Percentiles rank a stretch among this genome's conserved stretches.
These are phyloP conservation scores for Borostomias antarcticus DNA, from an alignment of 2,797 vertebrate genomes.

Conservation along the genomic window DNA sequence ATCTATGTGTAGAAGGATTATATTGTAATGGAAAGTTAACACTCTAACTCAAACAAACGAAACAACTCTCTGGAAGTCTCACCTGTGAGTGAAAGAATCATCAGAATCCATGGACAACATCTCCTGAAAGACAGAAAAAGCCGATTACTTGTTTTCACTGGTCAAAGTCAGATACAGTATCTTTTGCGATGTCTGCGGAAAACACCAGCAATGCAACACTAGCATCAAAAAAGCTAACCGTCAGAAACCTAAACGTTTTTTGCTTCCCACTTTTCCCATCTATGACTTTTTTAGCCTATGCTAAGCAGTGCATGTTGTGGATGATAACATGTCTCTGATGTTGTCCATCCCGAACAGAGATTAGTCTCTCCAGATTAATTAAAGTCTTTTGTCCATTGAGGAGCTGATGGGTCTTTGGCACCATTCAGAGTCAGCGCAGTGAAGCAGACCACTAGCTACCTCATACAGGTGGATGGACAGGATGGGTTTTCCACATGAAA, in stretches of 20 bases:
- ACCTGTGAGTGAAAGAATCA: conserved; percentile 61
- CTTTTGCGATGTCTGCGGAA: too few relatives aligned
- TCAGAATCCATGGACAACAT: conserved; percentile 52
- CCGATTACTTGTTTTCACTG: too few relatives aligned
- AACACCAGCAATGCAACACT: too few relatives aligned
- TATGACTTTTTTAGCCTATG: too few relatives aligned
- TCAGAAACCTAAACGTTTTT: too few relatives aligned
- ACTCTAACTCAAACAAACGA: too few relatives aligned
- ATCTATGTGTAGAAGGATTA: too few relatives aligned
- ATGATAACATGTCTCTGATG: conserved; percentile 7
- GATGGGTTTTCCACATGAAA: conserved; percentile 79
- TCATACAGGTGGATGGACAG: conserved; percentile 78
- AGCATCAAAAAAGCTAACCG: too few relatives aligned
- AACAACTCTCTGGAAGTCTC: conserved; percentile 34
- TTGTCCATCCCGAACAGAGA: conserved; percentile 31
- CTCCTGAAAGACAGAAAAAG: conserved; percentile 54
- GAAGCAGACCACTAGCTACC: conserved; percentile 75
- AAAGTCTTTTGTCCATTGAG: conserved; percentile 22
- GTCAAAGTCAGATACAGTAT: too few relatives aligned
- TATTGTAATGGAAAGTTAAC: too few relatives aligned
- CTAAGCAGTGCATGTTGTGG: conserved; percentile 18
- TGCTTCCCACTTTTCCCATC: too few relatives aligned
- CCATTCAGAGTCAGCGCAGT: conserved; percentile 63
- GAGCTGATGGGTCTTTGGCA: conserved; percentile 37
- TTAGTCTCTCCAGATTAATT: conserved; percentile 31